Evolutionary conservation across 2,888 invertebrate genomes (phyloP).

Genomic region (Erebia aethiops): DNA sequence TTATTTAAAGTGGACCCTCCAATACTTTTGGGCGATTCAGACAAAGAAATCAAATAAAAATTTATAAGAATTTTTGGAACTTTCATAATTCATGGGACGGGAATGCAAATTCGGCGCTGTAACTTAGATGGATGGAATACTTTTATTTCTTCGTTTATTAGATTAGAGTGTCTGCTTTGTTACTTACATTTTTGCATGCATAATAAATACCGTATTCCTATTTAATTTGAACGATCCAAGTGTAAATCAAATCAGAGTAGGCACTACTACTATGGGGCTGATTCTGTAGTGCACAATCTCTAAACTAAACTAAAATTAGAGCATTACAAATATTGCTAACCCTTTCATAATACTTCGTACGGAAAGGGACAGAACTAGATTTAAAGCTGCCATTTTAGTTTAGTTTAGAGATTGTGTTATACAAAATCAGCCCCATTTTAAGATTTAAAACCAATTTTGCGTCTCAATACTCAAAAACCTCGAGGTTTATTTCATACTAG

Average conservation of each 20-base stretch:
- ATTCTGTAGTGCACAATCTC: too few species aligned
- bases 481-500: too few species aligned
- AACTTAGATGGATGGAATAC: slow-evolving; percentile 7
- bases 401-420: too few species aligned
- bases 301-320: too few species aligned
- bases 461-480: too few species aligned
- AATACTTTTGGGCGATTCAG: slow-evolving; percentile 34
- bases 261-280: too few species aligned
- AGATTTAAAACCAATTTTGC: neutral
- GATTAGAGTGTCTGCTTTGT: slow-evolving; percentile 11
- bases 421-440: too few species aligned
- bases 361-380: too few species aligned
- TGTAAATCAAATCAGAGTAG: neutral
- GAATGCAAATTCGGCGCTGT: slow-evolving; percentile 12
- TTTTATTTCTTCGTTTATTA: slow-evolving; percentile 15
- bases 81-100: slow-evolving; percentile 31
- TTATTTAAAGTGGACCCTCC: slow-evolving; percentile 43
- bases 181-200: neutral
- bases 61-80: slow-evolving; percentile 32
- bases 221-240: too few species aligned
- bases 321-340: too few species aligned
- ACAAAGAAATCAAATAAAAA: slow-evolving; percentile 40
- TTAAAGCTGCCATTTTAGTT: too few species aligned
- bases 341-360: too few species aligned
- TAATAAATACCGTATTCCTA: neutral